Base-by-base conservation (phyloP, 1,140 invertebrate genomes). In the Papilio helenus region DNA sequence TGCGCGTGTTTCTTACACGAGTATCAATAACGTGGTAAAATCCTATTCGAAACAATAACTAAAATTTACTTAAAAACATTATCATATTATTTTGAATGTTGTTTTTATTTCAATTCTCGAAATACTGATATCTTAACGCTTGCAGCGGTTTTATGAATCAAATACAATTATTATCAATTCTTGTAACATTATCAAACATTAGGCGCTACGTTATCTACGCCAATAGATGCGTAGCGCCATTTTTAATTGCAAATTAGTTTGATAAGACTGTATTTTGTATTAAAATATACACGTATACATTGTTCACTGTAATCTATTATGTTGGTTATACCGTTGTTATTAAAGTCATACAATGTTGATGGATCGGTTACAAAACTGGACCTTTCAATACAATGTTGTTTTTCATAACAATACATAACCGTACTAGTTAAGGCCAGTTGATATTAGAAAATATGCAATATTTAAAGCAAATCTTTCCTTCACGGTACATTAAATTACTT, bases 131-230 rank as follows among this genome's bases (percentile, higher is more conserved):
- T 68, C 58, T 61, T 23, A 34, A 68, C 14, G 26, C 4, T 55
- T 55, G 51, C 61, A 68, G 14, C 26, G 10, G n/a, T 74, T 74
- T 74, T 46, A 74, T 49, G 72, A 74, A 74, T 74, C 44, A 74
- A 42, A 26, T 29, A 74, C 39, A 51, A 46, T 68, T 29, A 7
- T 74, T 74, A 74, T 74, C 72, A 51, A 55, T 76, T 76, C 49
- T 76, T 76, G 44, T 76, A 51, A 18, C 23, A 7, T 51, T 51
- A 76, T 55, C 73, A 29, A 55, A 58, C 26, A 29, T 76, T 23
- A 76, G 46, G 20, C 73, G 61, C 61, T 68, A 26, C 14, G 14
- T 55, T 76, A 55, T 76, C 49, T 55, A 14, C 72, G 18, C 26
- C 20, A 49, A 49, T 76, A 29, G 46, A 34, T 51, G 73, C 26